phyloP scores from a whole-genome alignment of 1,140 invertebrate genomes.

The Aricia agestis region DNA sequence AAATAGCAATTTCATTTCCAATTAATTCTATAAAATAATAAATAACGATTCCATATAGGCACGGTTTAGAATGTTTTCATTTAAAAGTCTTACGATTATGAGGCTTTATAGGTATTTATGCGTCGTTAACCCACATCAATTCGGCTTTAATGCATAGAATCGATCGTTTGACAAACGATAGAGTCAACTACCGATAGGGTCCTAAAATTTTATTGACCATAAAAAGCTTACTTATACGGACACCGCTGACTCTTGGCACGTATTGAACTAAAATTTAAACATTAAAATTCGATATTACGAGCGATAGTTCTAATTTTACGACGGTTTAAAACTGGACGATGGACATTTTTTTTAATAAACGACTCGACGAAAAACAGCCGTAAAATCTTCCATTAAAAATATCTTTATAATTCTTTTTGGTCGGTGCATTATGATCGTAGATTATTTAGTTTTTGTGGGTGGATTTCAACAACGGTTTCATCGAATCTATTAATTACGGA shows the following conservation, averaged over 20 bases:
- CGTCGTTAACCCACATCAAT: slow-evolving; percentile 38
- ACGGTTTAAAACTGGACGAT: slow-evolving; percentile 55
- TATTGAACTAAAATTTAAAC: slow-evolving; percentile 49
- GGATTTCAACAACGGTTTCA: slow-evolving; percentile 9
- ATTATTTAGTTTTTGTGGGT: slow-evolving; percentile 14
- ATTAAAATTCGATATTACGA: slow-evolving; percentile 66
- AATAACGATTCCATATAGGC: neutral
- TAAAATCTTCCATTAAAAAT: slow-evolving; percentile 32
- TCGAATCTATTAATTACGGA: slow-evolving; percentile 11
- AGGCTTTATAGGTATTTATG: slow-evolving; percentile 26
- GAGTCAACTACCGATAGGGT: slow-evolving; percentile 56
- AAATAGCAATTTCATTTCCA: slow-evolving; percentile 1
- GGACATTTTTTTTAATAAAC: slow-evolving; percentile 44
- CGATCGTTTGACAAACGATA: slow-evolving; percentile 56
- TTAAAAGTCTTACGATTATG: slow-evolving; percentile 35
- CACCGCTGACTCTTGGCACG: slow-evolving; percentile 44
- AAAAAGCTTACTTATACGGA: slow-evolving; percentile 61
- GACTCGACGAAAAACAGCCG: slow-evolving; percentile 46
- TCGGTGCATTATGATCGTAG: slow-evolving; percentile 14
- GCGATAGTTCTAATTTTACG: slow-evolving; percentile 63
- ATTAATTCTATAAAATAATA: neutral
- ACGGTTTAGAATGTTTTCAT: slow-evolving; percentile 34
- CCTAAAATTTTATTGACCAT: slow-evolving; percentile 64
- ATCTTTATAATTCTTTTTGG: slow-evolving; percentile 23
- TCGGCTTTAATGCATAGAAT: slow-evolving; percentile 45